phyloP scores from a whole-genome alignment of 2,113 vertebrate species.

The Brienomyrus longianalis region DNA sequence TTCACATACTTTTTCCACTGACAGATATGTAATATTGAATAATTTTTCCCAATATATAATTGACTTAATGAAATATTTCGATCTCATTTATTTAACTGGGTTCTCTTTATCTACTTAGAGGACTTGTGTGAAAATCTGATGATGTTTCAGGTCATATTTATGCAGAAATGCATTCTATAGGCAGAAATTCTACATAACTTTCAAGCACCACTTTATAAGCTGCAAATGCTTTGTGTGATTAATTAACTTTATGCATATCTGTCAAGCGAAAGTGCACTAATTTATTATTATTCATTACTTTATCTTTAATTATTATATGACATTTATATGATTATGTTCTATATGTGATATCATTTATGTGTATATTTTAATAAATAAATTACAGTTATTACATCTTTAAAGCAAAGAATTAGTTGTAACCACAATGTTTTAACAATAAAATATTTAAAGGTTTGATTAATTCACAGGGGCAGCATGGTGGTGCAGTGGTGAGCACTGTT shows the following conservation, averaged over 20 bases:
- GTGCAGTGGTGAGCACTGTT: too few species aligned
- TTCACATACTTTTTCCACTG: too few species aligned
- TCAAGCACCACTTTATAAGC: background rate
- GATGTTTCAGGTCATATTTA: too few species aligned
- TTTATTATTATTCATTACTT: background rate
- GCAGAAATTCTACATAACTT: too few species aligned
- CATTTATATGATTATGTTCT: background rate
- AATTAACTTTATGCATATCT: background rate
- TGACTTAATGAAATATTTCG: too few species aligned
- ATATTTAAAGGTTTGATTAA: background rate
- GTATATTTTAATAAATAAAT: background rate
- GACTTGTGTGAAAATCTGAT: too few species aligned
- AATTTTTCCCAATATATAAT: too few species aligned
- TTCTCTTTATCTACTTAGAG: too few species aligned
- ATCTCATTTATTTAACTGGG: too few species aligned
- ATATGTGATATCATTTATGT: background rate
- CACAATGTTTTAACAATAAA: background rate
- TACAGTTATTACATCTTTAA: background rate
- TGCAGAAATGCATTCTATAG: too few species aligned
- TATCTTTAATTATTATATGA: background rate
- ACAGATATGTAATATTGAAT: too few species aligned
- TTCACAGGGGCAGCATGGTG: too few species aligned
- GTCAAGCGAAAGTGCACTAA: background rate
- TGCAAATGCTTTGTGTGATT: background rate
- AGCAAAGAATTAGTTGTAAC: background rate